Evolutionary conservation across 1,140 invertebrate genomes (phyloP), one percentile per base, ranked within the genome.

Genomic region (Probaryconus sp.): DNA sequence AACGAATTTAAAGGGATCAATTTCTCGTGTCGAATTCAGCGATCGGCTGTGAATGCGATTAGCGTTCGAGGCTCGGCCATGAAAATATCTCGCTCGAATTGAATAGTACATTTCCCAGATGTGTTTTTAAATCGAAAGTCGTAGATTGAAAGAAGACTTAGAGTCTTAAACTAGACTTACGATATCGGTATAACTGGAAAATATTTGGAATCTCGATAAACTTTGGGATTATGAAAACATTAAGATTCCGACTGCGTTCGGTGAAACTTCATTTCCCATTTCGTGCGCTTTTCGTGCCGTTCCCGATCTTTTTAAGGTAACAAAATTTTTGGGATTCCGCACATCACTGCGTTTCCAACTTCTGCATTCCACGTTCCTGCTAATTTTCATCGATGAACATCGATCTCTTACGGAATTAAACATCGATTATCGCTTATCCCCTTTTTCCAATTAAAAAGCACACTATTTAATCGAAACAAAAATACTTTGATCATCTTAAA

Each of bases 151-250:
- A 60, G 47, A 64, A 51, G 60, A 64, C 47, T 64, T 43, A 51
- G 45, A 17, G 38, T 51, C 45, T 64, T 40, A 64, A 51, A 42
- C 47, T 64, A 51, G 47, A 51, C 60, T 64, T 64, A 51, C 47
- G 35, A 51, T 51, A 64, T 64, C 37, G 47, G 48, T 64, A 53
- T 64, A 64, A 64, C 60, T 64, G 37, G 48, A 64, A 53, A 64
- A 53, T 64, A 64, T 64, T 63, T 53, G 60, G 47, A 64, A 64
- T 53, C 60, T 53, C 48, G 47, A 51, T 53, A 64, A 64, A 64
- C 60, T 53, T 64, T 37, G 40, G 60, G 60, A 53, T 64, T 53
- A 53, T 45, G 26, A 63, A 63, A 50, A 63, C 58, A 63, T 63
- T 63, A 63, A 50, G 47, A 63, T 63, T 63, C 58, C 58, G 37